Percentiles rank a stretch among this genome's conserved stretches.
Evolutionary conservation across 2,113 vertebrate genomes (phyloP).

Genomic region (Eubucco bourcierii): DNA sequence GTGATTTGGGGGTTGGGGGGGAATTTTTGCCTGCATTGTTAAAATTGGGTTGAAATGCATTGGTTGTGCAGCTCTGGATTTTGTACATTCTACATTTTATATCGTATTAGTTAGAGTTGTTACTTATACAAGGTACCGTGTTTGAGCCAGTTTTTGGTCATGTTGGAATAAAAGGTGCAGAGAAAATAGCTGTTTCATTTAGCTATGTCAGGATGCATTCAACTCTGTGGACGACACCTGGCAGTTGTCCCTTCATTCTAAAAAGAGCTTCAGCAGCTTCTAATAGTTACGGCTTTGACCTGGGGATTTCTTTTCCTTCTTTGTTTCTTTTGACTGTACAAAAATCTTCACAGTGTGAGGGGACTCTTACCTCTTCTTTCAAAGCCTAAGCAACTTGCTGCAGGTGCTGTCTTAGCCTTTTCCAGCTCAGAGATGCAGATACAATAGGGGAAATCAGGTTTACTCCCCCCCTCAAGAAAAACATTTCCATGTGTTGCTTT

Average conservation of each 20-base stretch:
- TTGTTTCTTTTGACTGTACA: not conserved
- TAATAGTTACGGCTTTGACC: not conserved
- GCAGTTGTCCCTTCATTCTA: not conserved
- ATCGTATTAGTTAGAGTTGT: not conserved
- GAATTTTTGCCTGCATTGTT: not conserved
- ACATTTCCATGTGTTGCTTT: not conserved
- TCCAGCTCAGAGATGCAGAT: not conserved
- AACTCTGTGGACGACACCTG: not conserved
- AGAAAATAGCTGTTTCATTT: not conserved
- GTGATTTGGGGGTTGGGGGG: no score
- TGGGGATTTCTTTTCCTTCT: not conserved
- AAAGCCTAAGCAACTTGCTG: not conserved
- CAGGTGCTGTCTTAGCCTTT: not conserved
- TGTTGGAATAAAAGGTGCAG: not conserved
- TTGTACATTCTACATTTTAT: not conserved
- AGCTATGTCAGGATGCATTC: not conserved
- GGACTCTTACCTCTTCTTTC: not conserved
- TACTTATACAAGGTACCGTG: accelerated
- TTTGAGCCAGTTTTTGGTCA: not conserved
- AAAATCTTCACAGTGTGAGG: not conserved
- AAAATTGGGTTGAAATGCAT: not conserved
- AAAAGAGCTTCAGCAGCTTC: not conserved
- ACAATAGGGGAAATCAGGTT: not conserved
- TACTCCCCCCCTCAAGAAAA: not conserved
- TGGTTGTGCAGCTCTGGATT: not conserved